These are phyloP conservation scores for Myxocyprinus asiaticus DNA, from an alignment of 2,113 vertebrate species.

Conservation along the genomic window DNA sequence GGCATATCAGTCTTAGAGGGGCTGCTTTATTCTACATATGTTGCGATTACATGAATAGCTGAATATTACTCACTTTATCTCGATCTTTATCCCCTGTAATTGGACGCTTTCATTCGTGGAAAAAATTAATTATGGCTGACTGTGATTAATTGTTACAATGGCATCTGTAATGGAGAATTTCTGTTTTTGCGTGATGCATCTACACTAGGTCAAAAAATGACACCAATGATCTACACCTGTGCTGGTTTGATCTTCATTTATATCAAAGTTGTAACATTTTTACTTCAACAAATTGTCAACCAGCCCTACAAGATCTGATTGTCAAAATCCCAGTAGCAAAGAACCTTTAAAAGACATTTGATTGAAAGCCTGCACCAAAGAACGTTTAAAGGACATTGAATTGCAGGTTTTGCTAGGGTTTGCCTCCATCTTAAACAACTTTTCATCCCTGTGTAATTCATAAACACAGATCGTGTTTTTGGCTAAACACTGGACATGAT, in stretches of 20 bases:
- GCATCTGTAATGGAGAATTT: no score
- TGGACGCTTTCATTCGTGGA: no score
- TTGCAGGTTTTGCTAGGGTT: not conserved
- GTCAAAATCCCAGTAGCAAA: not conserved
- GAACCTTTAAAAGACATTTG: slow-evolving; percentile 1
- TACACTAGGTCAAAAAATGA: no score
- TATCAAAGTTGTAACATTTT: not conserved
- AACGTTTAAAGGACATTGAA: slow-evolving; percentile 12
- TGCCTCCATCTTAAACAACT: slow-evolving; percentile 17
- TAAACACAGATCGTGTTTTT: slow-evolving; percentile 51
- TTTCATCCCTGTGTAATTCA: slow-evolving; percentile 44
- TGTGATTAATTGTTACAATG: no score
- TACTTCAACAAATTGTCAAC: not conserved
- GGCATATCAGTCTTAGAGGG: no score
- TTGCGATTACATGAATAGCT: no score
- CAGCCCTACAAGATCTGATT: not conserved
- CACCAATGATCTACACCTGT: not conserved
- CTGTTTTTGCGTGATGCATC: no score
- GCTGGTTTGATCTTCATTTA: not conserved
- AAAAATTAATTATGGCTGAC: no score
- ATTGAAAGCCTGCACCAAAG: not conserved
- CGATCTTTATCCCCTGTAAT: no score
- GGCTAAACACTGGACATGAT: slow-evolving; percentile 30
- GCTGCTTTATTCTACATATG: no score
- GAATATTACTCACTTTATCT: no score